A percentile compares a stretch with the other conserved stretches of the same genome.
These are phyloP conservation scores for Colostygia pectinataria DNA, from an alignment of 2,888 invertebrate genomes.

Conservation along the genomic window DNA sequence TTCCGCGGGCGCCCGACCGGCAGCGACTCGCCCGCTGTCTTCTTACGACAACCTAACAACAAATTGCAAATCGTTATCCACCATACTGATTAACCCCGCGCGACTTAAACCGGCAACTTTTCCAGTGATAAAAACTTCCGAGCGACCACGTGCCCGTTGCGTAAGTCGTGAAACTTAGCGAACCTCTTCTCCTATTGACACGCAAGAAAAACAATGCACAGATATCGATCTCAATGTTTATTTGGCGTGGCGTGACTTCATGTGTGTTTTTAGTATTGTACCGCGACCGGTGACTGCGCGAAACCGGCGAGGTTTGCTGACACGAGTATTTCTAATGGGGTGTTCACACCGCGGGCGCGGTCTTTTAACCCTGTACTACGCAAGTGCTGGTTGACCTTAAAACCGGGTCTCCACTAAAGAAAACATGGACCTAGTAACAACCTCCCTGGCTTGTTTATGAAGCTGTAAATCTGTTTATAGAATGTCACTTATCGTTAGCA, in stretches of 20 bases:
- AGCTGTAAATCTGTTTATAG: conserved; percentile 45
- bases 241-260: conserved; percentile 51
- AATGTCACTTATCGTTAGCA: conserved; percentile 34
- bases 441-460: conserved; percentile 60
- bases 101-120: conserved; percentile 7
- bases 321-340: conserved; percentile 60
- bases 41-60: conserved; percentile 46
- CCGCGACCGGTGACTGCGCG: conserved; percentile 40
- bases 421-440: conserved; percentile 37
- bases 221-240: conserved; percentile 73
- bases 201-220: conserved; percentile 65
- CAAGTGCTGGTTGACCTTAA: conserved; percentile 73
- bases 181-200: conserved; percentile 72
- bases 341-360: conserved; percentile 70
- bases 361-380: conserved; percentile 62
- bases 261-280: conserved; percentile 44
- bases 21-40: conserved; percentile 70
- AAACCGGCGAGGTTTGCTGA: conserved; percentile 52
- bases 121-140: conserved; percentile 22
- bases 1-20: conserved; percentile 63
- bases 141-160: conserved; percentile 66
- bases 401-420: conserved; percentile 47
- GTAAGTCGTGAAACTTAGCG: conserved; percentile 68
- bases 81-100: conserved; percentile 24
- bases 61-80: conserved; percentile 29